Percentiles rank a stretch among this genome's conserved stretches.
Conservation (phyloP, 2,888 invertebrate species). For the Dioctria rufipes region DNA sequence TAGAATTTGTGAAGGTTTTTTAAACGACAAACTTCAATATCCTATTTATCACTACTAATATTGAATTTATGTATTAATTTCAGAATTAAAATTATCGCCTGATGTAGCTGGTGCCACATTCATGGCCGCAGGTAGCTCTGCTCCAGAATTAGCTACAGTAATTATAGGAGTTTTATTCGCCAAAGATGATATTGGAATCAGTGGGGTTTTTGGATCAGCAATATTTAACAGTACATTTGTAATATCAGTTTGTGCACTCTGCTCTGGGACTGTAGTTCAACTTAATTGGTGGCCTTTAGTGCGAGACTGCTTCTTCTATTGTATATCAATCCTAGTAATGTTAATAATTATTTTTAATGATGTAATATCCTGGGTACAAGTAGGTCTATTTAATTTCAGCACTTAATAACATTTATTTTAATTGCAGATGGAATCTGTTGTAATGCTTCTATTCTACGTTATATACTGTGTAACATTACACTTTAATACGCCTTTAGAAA, state of each 20-base stretch:
- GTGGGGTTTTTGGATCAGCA: slow-evolving; percentile 94
- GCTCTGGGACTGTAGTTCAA: slow-evolving; percentile 87
- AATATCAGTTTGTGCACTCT: slow-evolving; percentile 90
- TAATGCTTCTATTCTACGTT: slow-evolving; percentile 89
- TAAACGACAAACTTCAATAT: too few relatives aligned
- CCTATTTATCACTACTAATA: too few relatives aligned
- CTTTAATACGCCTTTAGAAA: slow-evolving; percentile 86
- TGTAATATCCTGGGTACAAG: slow-evolving; percentile 83
- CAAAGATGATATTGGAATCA: slow-evolving; percentile 91
- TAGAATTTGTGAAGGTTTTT: slow-evolving; percentile 89
- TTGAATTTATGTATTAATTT: neutral
- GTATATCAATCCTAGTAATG: slow-evolving; percentile 90
- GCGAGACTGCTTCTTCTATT: slow-evolving; percentile 93
- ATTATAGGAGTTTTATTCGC: slow-evolving; percentile 95
- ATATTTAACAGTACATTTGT: slow-evolving; percentile 98
- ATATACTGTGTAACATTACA: slow-evolving; percentile 89
- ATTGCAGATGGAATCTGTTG: slow-evolving; percentile 84
- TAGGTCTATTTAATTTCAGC: neutral
- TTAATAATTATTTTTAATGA: slow-evolving; percentile 88
- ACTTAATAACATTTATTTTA: slow-evolving; percentile 17
- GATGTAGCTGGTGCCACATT: slow-evolving; percentile 99
- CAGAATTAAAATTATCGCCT: slow-evolving; percentile 87
- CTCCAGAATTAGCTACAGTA: slow-evolving; percentile 96
- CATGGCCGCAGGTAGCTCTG: slow-evolving; percentile 98
- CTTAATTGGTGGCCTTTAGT: slow-evolving; percentile 96